Evolutionary conservation across 2,113 vertebrate species (phyloP).

Genomic region (Chunga burmeisteri): DNA sequence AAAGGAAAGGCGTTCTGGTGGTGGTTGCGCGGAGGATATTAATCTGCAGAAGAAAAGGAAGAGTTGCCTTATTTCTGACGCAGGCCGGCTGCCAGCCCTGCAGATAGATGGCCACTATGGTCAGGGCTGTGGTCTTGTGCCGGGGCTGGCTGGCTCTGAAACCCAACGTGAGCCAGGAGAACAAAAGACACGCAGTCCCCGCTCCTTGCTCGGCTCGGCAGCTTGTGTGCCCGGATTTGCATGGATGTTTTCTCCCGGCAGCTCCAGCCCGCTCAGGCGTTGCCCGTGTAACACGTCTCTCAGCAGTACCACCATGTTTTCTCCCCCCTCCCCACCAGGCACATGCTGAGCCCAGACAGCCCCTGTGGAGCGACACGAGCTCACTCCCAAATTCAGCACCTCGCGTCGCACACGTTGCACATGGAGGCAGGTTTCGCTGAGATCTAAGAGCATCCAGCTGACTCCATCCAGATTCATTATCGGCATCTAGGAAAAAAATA

Average conservation of each 20-base stretch:
- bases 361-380: neutral
- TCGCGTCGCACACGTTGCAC: rapidly evolving
- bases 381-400: neutral
- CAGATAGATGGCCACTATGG: neutral
- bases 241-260: neutral
- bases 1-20: neutral
- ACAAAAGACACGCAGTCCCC: neutral
- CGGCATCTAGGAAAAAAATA: neutral
- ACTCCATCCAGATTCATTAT: neutral
- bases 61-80: neutral
- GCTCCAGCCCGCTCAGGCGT: neutral
- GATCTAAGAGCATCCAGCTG: neutral
- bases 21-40: neutral
- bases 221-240: neutral
- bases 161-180: neutral
- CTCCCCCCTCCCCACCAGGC: neutral
- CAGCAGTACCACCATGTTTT: neutral
- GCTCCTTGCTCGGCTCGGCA: rapidly evolving
- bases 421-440: neutral
- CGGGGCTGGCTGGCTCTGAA: neutral
- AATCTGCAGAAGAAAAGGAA: neutral
- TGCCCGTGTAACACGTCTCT: neutral
- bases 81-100: neutral
- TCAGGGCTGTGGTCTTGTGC: neutral
- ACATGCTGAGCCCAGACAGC: neutral